A percentile compares a stretch with the other conserved stretches of the same genome.
Evolutionary conservation across 2,888 invertebrate species (phyloP).

Genomic region (Dynastes tityus): DNA sequence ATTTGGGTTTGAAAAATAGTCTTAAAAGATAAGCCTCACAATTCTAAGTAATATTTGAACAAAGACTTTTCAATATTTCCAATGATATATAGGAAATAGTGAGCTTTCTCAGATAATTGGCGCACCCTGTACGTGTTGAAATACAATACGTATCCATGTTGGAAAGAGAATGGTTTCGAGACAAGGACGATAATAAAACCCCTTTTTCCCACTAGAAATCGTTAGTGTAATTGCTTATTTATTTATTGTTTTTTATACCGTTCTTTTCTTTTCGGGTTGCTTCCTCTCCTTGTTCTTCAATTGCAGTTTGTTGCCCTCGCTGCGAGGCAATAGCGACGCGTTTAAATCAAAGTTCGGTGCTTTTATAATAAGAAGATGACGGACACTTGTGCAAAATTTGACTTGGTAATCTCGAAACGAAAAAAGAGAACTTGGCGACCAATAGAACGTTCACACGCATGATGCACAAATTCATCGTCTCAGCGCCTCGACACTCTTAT

Average conservation of each 20-base stretch:
- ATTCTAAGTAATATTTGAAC: no score
- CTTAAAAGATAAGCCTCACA: no score
- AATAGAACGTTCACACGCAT: conserved; percentile 18
- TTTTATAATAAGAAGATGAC: conserved; percentile 46
- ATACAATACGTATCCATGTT: background rate
- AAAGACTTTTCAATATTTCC: no score
- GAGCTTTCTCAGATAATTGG: no score
- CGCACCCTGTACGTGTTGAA: background rate
- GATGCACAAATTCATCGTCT: conserved; percentile 14
- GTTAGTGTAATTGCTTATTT: conserved; percentile 44
- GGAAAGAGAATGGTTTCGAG: conserved; percentile 4
- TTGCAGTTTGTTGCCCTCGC: conserved; percentile 46
- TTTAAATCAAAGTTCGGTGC: conserved; percentile 47
- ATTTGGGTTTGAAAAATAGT: no score
- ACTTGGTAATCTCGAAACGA: conserved; percentile 33
- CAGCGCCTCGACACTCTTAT: background rate
- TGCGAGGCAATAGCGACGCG: conserved; percentile 27
- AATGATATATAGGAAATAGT: no score
- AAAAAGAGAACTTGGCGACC: background rate
- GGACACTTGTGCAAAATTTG: conserved; percentile 33
- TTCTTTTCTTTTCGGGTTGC: conserved; percentile 4
- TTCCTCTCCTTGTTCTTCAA: conserved; percentile 22
- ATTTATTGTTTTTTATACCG: conserved; percentile 33
- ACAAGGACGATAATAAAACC: conserved; percentile 22
- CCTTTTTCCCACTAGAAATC: conserved; percentile 46